Conservation (phyloP, 1,140 invertebrate genomes). For the Oncopeltus fasciatus region DNA sequence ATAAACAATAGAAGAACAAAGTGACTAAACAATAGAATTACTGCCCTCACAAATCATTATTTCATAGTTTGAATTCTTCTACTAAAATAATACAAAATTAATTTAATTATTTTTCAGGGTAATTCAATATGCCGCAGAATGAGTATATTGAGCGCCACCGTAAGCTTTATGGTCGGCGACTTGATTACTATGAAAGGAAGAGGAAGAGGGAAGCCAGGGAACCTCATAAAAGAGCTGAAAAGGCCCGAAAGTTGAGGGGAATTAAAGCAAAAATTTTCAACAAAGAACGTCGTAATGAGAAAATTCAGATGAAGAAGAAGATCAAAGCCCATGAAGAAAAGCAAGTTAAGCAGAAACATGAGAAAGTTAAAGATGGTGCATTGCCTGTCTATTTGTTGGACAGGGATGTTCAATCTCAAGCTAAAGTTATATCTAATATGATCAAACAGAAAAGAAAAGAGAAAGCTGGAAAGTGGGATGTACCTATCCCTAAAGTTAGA, state of each 20-base stretch:
- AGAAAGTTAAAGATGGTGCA: slow-evolving; percentile 71
- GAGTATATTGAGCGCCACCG: slow-evolving; percentile 97
- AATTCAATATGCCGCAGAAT: slow-evolving; percentile 93
- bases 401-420: slow-evolving; percentile 81
- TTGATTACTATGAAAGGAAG: slow-evolving; percentile 96
- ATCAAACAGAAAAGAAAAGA: slow-evolving; percentile 99
- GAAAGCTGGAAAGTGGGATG: slow-evolving; percentile 99
- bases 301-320: slow-evolving; percentile 98
- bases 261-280: slow-evolving; percentile 97
- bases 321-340: slow-evolving; percentile 85
- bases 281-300: slow-evolving; percentile 90
- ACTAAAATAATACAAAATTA: too few species aligned
- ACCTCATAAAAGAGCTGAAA: slow-evolving; percentile 76
- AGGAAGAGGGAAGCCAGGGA: slow-evolving; percentile 88
- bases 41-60: too few species aligned
- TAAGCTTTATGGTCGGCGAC: slow-evolving; percentile 85
- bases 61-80: too few species aligned
- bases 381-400: slow-evolving; percentile 93
- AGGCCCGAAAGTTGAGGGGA: slow-evolving; percentile 81
- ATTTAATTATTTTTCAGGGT: neutral
- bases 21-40: too few species aligned
- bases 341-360: slow-evolving; percentile 53
- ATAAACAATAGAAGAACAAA: too few species aligned
- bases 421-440: slow-evolving; percentile 96
- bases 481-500: slow-evolving; percentile 94